These are phyloP conservation scores for Manacus vitellinus DNA, from an alignment of 2,113 vertebrate genomes.

Conservation along the genomic window DNA sequence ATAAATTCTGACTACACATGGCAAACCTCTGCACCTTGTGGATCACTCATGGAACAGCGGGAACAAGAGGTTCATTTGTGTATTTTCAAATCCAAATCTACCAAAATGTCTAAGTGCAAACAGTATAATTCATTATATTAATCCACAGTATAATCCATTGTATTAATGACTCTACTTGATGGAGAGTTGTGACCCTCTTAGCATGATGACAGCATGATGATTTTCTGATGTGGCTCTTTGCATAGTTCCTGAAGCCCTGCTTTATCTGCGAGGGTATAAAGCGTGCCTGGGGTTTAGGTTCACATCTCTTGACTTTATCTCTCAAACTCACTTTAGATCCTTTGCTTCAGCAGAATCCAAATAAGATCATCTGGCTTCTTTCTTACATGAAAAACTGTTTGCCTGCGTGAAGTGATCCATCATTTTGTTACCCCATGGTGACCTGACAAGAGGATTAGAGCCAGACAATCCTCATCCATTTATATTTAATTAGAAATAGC, in stretches of 20 bases:
- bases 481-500: constrained; percentile 47
- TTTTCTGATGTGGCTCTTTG: background rate
- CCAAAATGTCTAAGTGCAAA: background rate
- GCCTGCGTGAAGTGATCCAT: background rate
- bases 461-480: constrained; percentile 35
- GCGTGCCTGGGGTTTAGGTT: background rate
- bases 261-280: background rate
- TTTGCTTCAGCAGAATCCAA: background rate
- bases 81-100: background rate
- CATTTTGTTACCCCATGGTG: background rate
- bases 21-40: background rate
- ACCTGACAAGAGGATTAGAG: background rate
- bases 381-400: background rate
- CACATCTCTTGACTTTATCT: background rate
- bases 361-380: background rate
- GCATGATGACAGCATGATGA: background rate
- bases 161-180: background rate
- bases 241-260: background rate
- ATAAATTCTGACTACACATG: background rate
- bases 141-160: background rate
- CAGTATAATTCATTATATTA: background rate
- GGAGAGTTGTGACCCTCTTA: background rate
- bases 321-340: background rate
- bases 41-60: background rate
- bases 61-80: background rate